Evolutionary conservation across 2,797 vertebrate species (phyloP).

Genomic region (Microtus agrestis): DNA sequence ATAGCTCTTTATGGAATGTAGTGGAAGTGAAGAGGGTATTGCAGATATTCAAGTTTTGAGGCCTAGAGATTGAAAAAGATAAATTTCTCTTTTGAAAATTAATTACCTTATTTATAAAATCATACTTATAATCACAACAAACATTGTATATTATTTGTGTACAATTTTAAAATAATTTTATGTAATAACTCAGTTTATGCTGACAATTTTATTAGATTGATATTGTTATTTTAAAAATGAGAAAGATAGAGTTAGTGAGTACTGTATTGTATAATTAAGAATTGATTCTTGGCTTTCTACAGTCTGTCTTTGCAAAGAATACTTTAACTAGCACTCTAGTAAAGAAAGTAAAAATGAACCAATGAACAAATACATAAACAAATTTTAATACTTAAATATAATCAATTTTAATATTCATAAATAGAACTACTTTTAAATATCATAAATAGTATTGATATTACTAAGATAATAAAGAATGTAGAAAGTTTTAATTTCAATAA

Average conservation of each 20-base stretch:
- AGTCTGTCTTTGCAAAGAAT: background rate
- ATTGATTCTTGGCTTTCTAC: background rate
- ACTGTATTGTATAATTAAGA: background rate
- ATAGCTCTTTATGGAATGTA: background rate
- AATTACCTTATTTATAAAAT: slow-evolving; percentile 38
- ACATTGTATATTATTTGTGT: background rate
- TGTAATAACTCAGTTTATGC: background rate
- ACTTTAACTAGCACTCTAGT: background rate
- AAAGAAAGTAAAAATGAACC: background rate
- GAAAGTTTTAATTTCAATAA: background rate
- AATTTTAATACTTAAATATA: background rate
- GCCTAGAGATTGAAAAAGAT: background rate
- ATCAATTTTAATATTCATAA: background rate
- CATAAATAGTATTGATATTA: background rate
- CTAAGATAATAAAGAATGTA: background rate
- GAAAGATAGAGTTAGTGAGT: background rate
- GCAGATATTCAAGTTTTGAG: background rate
- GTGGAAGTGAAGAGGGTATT: background rate
- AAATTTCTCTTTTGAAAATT: background rate
- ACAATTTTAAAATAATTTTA: background rate
- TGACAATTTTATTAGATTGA: slow-evolving; percentile 14
- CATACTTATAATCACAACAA: background rate
- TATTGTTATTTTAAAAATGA: background rate
- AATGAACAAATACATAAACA: background rate
- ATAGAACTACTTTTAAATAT: background rate